A percentile compares a stretch with the other conserved stretches of the same genome.
Evolutionary conservation across 2,797 vertebrate species (phyloP).

Genomic region (Protonibea diacanthus): DNA sequence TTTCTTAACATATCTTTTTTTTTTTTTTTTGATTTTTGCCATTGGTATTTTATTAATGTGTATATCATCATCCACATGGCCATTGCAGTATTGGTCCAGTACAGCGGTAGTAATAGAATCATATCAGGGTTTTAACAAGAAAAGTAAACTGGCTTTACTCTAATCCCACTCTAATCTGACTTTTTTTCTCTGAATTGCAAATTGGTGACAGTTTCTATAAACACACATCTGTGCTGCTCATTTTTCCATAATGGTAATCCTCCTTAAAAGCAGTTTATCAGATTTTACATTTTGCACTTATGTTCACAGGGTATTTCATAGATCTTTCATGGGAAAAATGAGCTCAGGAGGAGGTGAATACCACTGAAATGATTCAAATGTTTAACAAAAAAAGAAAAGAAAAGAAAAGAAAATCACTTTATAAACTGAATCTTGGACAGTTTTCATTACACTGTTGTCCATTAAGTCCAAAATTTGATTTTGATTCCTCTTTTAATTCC

Average conservation of each 20-base stretch:
- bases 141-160: constrained; percentile 18
- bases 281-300: not conserved
- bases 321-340: not conserved
- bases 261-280: not conserved
- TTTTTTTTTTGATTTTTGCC: not conserved
- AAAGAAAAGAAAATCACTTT: no score
- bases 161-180: constrained; percentile 15
- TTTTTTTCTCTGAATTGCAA: not conserved
- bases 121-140: constrained; percentile 1
- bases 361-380: not conserved
- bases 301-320: not conserved
- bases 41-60: not conserved
- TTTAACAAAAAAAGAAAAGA: no score
- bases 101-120: not conserved
- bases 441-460: no score
- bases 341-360: not conserved
- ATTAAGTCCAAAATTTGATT: no score
- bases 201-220: constrained; percentile 22
- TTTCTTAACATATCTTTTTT: not conserved
- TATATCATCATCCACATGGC: not conserved
- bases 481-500: no score
- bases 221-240: not conserved
- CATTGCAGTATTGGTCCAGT: not conserved
- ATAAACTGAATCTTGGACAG: no score
- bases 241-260: constrained; percentile 1